Conservation (phyloP, 2,888 invertebrate genomes). For the Netelia fuscicornis region DNA sequence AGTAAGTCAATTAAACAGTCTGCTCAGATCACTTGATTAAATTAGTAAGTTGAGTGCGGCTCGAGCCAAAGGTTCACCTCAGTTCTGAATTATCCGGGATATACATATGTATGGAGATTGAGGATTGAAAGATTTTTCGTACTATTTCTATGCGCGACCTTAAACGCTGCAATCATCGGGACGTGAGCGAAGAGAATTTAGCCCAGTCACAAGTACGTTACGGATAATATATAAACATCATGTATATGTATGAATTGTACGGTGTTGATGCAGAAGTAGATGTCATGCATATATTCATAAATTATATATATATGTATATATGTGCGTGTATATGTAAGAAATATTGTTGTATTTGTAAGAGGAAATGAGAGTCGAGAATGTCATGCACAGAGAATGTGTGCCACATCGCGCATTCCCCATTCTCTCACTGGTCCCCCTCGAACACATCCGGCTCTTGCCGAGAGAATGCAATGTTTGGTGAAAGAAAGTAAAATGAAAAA, state of each 20-base stretch:
- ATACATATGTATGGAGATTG: slow-evolving; percentile 1
- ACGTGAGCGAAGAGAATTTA: slow-evolving; percentile 33
- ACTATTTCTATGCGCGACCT: slow-evolving; percentile 69
- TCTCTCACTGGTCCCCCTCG: slow-evolving; percentile 21
- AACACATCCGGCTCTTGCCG: slow-evolving; percentile 19
- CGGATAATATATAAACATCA: background rate
- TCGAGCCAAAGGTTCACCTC: no score
- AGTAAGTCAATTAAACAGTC: no score
- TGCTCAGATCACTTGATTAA: no score
- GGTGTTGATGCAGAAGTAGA: no score
- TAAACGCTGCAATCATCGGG: slow-evolving; percentile 69
- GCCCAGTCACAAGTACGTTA: slow-evolving; percentile 4
- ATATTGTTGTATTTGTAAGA: background rate
- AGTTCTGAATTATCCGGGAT: background rate
- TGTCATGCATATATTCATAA: no score
- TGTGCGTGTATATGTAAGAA: background rate
- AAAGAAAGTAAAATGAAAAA: background rate
- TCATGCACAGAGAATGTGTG: slow-evolving; percentile 9
- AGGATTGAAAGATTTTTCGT: slow-evolving; percentile 23
- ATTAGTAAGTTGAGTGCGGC: no score
- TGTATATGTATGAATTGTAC: background rate
- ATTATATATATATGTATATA: background rate
- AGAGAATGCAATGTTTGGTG: slow-evolving; percentile 51
- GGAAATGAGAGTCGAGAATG: slow-evolving; percentile 25
- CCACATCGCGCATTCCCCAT: slow-evolving; percentile 16